phyloP scores from a whole-genome alignment of 2,113 vertebrate genomes.

The Nestor notabilis region DNA sequence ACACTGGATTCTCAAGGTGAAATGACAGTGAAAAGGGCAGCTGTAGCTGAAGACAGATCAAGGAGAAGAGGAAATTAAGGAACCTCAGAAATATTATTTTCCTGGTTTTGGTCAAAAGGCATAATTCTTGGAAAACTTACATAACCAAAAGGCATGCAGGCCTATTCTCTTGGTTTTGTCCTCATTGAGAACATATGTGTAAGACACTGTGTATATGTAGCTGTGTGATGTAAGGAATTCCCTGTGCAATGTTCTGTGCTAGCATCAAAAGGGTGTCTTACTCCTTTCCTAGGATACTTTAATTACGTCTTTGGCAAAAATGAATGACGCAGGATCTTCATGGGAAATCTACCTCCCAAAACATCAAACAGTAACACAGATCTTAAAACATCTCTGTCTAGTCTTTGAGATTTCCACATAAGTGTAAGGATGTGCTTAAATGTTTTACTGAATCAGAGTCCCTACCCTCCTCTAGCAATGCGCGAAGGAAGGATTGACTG shows the following conservation, averaged over 20 bases:
- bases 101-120: neutral
- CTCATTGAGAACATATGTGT: neutral
- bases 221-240: neutral
- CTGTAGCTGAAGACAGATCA: neutral
- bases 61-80: neutral
- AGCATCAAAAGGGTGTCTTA: neutral
- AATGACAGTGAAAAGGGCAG: neutral
- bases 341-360: neutral
- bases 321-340: neutral
- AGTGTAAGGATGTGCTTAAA: neutral
- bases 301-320: neutral
- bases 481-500: neutral
- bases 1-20: neutral
- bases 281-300: neutral
- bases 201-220: neutral
- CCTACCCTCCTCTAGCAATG: neutral
- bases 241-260: rapidly evolving
- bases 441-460: neutral
- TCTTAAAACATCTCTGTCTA: neutral
- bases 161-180: neutral
- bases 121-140: neutral
- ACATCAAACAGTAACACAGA: neutral
- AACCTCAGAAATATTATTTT: neutral
- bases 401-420: neutral
- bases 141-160: neutral